Evolutionary conservation across 2,797 vertebrate species (phyloP).

Genomic region (Rhincodon typus): DNA sequence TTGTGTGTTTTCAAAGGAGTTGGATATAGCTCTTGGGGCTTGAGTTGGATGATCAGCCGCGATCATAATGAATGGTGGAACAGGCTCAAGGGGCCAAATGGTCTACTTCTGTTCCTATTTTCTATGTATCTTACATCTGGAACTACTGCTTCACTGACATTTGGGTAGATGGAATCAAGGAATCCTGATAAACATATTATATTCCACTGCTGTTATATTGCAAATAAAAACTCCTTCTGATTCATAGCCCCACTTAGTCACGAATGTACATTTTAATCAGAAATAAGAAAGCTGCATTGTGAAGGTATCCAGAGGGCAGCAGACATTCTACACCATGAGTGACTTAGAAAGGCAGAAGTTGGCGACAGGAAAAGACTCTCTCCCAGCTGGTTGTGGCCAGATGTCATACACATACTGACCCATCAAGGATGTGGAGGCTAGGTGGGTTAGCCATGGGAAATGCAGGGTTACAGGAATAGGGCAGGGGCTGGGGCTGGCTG

Average conservation of each 20-base stretch:
- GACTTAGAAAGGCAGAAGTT: background rate
- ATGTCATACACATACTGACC: background rate
- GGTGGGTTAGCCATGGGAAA: too few relatives aligned
- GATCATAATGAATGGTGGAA: too few relatives aligned
- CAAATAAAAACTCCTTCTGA: background rate
- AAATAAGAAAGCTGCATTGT: background rate
- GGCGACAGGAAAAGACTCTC: background rate
- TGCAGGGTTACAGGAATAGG: too few relatives aligned
- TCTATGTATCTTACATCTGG: background rate
- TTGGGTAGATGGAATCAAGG: background rate
- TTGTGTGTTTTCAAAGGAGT: too few relatives aligned
- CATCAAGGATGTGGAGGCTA: background rate
- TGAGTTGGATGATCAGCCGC: too few relatives aligned
- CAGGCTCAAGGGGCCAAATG: too few relatives aligned
- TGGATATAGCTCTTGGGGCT: too few relatives aligned
- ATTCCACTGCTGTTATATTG: background rate
- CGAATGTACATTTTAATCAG: too few relatives aligned
- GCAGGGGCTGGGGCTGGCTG: too few relatives aligned
- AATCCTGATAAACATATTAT: background rate
- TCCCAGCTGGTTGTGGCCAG: background rate
- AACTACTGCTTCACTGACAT: background rate
- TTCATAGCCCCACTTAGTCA: background rate
- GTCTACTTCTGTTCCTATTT: too few relatives aligned
- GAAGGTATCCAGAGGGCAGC: background rate
- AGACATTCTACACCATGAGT: too few relatives aligned